These are phyloP conservation scores for Holcopasites calliopsidis DNA, from an alignment of 1,140 invertebrate species.

Conservation along the genomic window DNA sequence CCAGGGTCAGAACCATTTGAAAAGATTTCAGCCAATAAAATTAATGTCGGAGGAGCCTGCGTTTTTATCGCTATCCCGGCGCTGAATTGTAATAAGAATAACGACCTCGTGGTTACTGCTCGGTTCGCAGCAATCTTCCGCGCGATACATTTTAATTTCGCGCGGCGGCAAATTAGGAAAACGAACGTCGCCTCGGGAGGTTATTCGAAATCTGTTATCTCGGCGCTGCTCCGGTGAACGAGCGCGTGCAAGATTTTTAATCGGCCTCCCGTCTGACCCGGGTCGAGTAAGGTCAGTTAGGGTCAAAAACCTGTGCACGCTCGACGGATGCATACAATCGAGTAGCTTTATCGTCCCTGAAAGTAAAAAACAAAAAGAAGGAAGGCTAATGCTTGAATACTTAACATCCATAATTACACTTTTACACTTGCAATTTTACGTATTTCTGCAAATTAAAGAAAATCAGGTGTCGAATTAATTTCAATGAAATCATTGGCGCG, in stretches of 20 bases:
- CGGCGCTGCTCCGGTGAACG: constrained; percentile 14
- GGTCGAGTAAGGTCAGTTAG: constrained; percentile 47
- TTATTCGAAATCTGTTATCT: constrained; percentile 46
- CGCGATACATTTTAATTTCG: constrained; percentile 31
- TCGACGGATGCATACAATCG: too few relatives aligned
- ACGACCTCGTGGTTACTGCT: constrained; percentile 10
- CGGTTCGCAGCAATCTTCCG: background rate
- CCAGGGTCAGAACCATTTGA: too few relatives aligned
- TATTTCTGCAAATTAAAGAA: too few relatives aligned
- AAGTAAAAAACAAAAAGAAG: too few relatives aligned
- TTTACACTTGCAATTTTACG: too few relatives aligned
- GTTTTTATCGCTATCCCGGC: background rate
- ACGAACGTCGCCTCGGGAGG: background rate
- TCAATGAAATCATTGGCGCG: background rate
- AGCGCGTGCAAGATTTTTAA: constrained; percentile 43
- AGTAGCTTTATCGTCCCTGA: too few relatives aligned
- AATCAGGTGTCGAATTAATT: background rate
- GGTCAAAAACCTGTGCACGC: constrained; percentile 36
- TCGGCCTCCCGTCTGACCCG: constrained; percentile 34
- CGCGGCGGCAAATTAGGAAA: background rate
- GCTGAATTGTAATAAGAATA: constrained; percentile 15
- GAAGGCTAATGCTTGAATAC: too few relatives aligned
- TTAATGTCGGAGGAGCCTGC: background rate
- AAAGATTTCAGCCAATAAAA: background rate
- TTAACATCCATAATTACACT: too few relatives aligned